Conservation (phyloP, 2,888 invertebrate genomes). For the Tipula unca region DNA sequence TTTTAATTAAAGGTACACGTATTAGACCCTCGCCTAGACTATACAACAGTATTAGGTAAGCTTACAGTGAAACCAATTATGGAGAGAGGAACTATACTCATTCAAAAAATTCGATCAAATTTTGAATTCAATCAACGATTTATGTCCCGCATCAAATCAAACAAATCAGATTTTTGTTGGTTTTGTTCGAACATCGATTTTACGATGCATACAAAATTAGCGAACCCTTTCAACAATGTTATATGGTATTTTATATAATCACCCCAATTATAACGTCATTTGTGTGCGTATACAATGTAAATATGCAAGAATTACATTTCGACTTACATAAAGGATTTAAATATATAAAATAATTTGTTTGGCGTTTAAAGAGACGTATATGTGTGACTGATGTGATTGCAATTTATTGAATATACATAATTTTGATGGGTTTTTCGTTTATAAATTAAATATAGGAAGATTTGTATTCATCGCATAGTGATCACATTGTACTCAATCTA, state of each 20-base stretch:
- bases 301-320: background rate
- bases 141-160: background rate
- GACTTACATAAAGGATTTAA: background rate
- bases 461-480: background rate
- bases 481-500: no score
- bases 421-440: background rate
- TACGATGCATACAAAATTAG: background rate
- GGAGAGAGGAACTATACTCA: background rate
- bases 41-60: background rate
- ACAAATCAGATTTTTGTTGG: background rate
- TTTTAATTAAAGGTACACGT: background rate
- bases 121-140: background rate
- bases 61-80: background rate
- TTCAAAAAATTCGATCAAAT: background rate
- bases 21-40: background rate
- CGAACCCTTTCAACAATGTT: background rate
- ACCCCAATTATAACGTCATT: conserved; percentile 14
- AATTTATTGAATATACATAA: background rate
- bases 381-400: background rate
- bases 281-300: background rate
- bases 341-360: background rate
- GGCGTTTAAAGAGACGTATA: no score
- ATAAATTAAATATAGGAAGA: background rate
- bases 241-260: background rate
- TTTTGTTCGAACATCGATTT: background rate